Evolutionary conservation across 2,113 vertebrate species (phyloP), one percentile per base, ranked within the genome.

Genomic region (Macquaria australasica): DNA sequence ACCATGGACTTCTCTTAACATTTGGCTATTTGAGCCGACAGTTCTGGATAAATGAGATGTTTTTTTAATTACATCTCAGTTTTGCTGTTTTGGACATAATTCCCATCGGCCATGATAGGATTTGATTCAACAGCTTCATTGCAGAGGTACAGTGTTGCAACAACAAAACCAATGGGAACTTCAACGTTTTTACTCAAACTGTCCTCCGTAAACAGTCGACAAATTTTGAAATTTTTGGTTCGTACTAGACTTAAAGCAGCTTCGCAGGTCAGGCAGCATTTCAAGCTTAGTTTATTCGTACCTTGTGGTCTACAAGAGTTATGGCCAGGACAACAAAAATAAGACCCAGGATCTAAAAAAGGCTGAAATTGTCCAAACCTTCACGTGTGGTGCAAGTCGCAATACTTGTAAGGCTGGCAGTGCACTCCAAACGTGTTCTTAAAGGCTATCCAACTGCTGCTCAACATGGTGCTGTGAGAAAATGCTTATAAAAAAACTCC

Each of bases 41-140:
- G 8, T 18, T 59, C 9, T n/a, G 59, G 25, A 16, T 63, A 15
- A 10, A 60, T 71, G 21, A 59, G 6, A 37, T 68, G 50, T 43
- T 21, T 77, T 64, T 73, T 11, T 8, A 15, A 11, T 64, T 34
- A 25, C 5, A 9, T 45, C 14, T 64, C 2, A 23, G 63, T 60
- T 81, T n/a, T 66, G 48, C 34, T 23, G 64, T 60, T 79, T 73
- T 79, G 18, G 43, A 48, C 28, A 21, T 53, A 31, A 53, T 56
- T 21, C 16, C 14, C 45, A 55, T 43, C 1, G 1, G n/a, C 5
- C 23, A 6, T 5, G 2, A 31, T 55, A 18, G 11, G 10, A 63
- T 75, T 34, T n/a, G 21, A 76, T 45, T 34, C 10, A 39, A 37
- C 20, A 48, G 58, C 53, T 28, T 34, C 3, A 37, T 8, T 60